These are phyloP conservation scores for Entomobrya multifasciata DNA, from an alignment of 2,888 invertebrate genomes.

Conservation along the genomic window DNA sequence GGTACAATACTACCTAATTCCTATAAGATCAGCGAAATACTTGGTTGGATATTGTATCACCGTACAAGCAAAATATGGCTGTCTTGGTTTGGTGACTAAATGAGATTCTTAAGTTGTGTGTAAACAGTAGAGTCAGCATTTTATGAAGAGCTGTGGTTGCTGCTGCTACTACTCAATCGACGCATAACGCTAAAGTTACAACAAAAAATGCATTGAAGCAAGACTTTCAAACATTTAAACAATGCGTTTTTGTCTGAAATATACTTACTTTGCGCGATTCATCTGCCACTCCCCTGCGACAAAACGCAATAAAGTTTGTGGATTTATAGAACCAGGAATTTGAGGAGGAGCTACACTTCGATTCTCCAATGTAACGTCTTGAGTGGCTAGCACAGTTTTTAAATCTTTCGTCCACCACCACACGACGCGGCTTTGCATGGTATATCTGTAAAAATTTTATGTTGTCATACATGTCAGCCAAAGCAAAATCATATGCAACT, in stretches of 20 bases:
- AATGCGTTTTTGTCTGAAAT: too few species aligned
- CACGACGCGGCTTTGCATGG: constrained; percentile 73
- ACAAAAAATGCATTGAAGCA: too few species aligned
- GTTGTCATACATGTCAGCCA: too few species aligned
- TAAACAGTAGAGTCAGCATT: background rate
- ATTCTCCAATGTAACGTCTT: constrained; percentile 48
- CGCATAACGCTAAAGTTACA: constrained; percentile 50
- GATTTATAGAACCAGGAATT: constrained; percentile 27
- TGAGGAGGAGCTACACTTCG: background rate
- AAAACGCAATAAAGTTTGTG: constrained; percentile 44
- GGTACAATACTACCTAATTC: background rate
- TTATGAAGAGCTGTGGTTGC: constrained; percentile 63
- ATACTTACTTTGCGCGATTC: constrained; percentile 38
- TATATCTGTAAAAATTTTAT: constrained; percentile 60
- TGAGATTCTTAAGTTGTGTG: background rate
- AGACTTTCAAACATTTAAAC: too few species aligned
- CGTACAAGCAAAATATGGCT: background rate
- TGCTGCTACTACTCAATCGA: constrained; percentile 63
- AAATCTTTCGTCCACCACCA: constrained; percentile 73
- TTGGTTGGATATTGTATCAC: too few species aligned
- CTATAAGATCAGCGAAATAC: too few species aligned
- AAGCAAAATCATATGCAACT: too few species aligned
- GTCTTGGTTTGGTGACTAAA: too few species aligned
- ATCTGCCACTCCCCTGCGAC: constrained; percentile 33
- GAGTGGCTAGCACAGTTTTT: constrained; percentile 56